Conservation (phyloP, 1,140 invertebrate species). For the Rhagoletis zephyria region DNA sequence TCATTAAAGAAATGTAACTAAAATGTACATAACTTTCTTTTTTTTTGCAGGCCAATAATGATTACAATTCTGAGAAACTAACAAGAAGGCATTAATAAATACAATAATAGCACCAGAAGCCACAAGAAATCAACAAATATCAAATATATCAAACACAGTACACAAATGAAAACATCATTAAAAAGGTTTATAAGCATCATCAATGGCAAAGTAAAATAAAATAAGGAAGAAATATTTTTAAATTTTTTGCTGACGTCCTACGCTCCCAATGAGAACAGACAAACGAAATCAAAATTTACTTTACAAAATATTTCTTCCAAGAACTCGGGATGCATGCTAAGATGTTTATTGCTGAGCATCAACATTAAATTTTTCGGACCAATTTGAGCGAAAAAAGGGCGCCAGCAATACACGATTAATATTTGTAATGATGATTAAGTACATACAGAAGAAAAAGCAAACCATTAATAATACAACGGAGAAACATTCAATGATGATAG, state of each 20-base stretch:
- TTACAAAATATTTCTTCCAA: constrained; percentile 48
- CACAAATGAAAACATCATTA: constrained; percentile 55
- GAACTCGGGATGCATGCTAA: neutral
- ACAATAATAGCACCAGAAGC: constrained; percentile 25
- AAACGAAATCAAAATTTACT: constrained; percentile 35
- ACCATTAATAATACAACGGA: neutral
- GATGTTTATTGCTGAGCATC: neutral
- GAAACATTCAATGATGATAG: constrained; percentile 19
- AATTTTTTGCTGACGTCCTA: constrained; percentile 53
- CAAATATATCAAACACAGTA: constrained; percentile 47
- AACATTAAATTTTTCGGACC: neutral
- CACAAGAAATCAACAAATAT: constrained; percentile 57
- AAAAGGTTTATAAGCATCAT: constrained; percentile 53
- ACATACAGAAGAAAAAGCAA: neutral
- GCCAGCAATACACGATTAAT: constrained; percentile 12
- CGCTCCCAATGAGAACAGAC: constrained; percentile 45
- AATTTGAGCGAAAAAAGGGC: neutral
- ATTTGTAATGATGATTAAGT: constrained; percentile 31
- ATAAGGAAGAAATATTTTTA: constrained; percentile 55
- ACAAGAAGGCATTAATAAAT: constrained; percentile 57
- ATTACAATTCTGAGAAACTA: constrained; percentile 61
- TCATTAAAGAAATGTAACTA: neutral
- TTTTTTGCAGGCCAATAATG: constrained; percentile 68
- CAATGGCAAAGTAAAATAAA: constrained; percentile 44
- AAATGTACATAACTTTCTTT: neutral